These are phyloP conservation scores for Oncopeltus fasciatus DNA, from an alignment of 1,140 invertebrate species.

Conservation along the genomic window DNA sequence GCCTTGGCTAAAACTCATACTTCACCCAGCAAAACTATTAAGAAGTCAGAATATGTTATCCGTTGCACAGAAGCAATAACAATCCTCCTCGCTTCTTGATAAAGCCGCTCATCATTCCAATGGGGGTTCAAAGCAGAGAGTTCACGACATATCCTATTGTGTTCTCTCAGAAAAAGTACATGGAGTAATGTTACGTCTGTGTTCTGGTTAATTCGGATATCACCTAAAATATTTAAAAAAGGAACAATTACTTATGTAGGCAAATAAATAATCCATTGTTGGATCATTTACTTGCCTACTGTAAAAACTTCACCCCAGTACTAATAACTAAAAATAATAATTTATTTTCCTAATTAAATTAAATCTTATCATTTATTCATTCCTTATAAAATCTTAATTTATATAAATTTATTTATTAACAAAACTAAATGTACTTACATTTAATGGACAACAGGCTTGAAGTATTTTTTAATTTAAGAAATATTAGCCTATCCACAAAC, in stretches of 20 bases:
- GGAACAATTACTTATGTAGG: not conserved
- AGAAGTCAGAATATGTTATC: conserved; percentile 45
- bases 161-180: conserved; percentile 46
- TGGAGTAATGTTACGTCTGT: conserved; percentile 39
- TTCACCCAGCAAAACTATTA: conserved; percentile 39
- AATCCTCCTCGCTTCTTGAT: conserved; percentile 49
- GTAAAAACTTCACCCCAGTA: not conserved
- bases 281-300: not conserved
- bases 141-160: conserved; percentile 45
- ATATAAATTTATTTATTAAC: too few relatives aligned
- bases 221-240: conserved; percentile 32
- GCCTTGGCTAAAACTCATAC: not conserved
- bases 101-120: conserved; percentile 46
- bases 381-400: too few relatives aligned
- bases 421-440: too few relatives aligned
- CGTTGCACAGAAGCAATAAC: conserved; percentile 41
- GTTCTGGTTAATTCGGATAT: conserved; percentile 48
- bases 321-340: not conserved
- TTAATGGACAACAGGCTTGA: too few relatives aligned
- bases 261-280: not conserved
- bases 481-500: too few relatives aligned
- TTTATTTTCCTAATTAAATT: not conserved
- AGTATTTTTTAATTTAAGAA: too few relatives aligned
- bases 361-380: not conserved
- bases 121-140: conserved; percentile 43